Evolutionary conservation across 2,797 vertebrate genomes (phyloP).

Genomic region (Labroides dimidiatus): DNA sequence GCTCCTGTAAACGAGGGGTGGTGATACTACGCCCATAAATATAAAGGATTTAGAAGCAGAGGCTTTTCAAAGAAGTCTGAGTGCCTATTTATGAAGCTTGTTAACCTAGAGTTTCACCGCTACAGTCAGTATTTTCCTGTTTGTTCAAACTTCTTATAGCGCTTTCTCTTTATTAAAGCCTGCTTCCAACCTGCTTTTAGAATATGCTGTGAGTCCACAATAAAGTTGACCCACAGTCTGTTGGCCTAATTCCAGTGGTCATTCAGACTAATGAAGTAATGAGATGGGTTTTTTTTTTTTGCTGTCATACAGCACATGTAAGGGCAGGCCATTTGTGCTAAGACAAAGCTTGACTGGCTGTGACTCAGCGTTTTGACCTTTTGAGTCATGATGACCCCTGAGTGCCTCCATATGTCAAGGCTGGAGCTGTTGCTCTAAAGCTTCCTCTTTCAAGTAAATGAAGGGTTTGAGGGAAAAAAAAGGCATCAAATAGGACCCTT

Average conservation of each 20-base stretch:
- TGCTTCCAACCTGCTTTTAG: slow-evolving; percentile 14
- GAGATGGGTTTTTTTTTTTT: slow-evolving; percentile 53
- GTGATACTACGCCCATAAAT: slow-evolving; percentile 78
- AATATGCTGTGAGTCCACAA: slow-evolving; percentile 17
- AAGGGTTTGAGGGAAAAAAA: slow-evolving; percentile 39
- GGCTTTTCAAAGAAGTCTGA: slow-evolving; percentile 68
- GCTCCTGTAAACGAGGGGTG: slow-evolving; percentile 74
- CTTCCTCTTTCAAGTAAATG: slow-evolving; percentile 47
- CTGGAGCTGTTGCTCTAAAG: slow-evolving; percentile 39
- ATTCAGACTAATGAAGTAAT: slow-evolving; percentile 16
- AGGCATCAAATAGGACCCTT: slow-evolving; percentile 43
- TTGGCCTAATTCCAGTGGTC: slow-evolving; percentile 13
- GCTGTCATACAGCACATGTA: slow-evolving; percentile 40
- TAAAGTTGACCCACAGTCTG: slow-evolving; percentile 13
- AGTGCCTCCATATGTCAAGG: slow-evolving; percentile 64
- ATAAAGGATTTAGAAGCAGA: slow-evolving; percentile 72
- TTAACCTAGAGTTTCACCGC: slow-evolving; percentile 60
- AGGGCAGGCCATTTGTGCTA: slow-evolving; percentile 40
- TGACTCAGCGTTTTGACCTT: slow-evolving; percentile 73
- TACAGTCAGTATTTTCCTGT: slow-evolving; percentile 39
- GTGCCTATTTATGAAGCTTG: slow-evolving; percentile 70
- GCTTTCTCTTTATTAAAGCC: slow-evolving; percentile 16
- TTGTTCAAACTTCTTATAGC: slow-evolving; percentile 32
- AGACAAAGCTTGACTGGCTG: slow-evolving; percentile 57
- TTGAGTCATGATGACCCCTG: slow-evolving; percentile 71